Evolutionary conservation across 2,797 vertebrate genomes (phyloP), one percentile per base, ranked within the genome.

Genomic region (Chrosomus eos): DNA sequence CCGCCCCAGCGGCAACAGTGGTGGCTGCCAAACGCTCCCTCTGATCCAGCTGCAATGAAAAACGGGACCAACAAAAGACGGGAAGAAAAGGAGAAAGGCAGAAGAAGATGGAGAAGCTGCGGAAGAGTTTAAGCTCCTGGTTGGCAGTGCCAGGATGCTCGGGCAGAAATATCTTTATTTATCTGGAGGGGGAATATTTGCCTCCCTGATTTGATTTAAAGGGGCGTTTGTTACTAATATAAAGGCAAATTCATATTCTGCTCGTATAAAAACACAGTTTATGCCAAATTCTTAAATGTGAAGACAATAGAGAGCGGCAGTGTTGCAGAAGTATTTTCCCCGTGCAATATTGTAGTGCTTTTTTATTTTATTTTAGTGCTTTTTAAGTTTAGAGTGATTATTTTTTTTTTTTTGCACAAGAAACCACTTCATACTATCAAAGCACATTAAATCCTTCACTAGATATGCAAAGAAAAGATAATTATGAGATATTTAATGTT

Each of bases 31-130:
- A 95, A 93, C 86, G 81, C 92, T 90, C 88, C 85, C 85, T 80
- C 80, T 90, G 74, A 71, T 95, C 93, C 94, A 96, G 93, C 94
- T 95, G 95, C 94, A 94, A 89, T 91, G 89, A 90, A 92, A 90
- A 90, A 84, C 76, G 82, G 85, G 60, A 79, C 87, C 86, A 88
- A 90, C 87, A 90, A 89, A 88, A 88, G 89, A 87, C 60, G 75
- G 72, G 87, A 80, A 76, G 87, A 88, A 88, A 88, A 16, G 73
- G 48, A 83, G 87, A 83, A 86, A 72, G 88, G 88, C 87, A 85
- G 88, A 85, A 85, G 76, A 83, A 88, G 89, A 84, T 73, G 86
- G 80, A 83, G 45, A 55, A 70, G 66, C 68, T 40, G 81, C 45
- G 77, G 64, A 85, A 71, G 80, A 86, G 88, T 87, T 67, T n/a